These are phyloP conservation scores for Drosophila repletoides DNA, from an alignment of 1,140 invertebrate species.

Conservation along the genomic window DNA sequence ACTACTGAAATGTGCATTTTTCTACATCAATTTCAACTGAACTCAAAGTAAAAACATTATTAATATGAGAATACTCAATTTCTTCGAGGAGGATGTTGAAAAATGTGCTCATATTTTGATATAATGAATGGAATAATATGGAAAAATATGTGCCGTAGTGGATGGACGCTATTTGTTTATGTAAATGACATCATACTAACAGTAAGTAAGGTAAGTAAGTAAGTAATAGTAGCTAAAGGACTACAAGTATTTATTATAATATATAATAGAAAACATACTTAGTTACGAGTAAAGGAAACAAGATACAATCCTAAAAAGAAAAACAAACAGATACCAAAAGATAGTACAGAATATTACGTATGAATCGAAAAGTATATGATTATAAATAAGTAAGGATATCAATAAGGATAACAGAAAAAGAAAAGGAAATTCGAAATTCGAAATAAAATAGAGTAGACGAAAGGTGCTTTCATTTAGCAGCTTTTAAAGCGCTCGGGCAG, in stretches of 20 bases:
- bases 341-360: constrained; percentile 1
- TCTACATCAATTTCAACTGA: too few species aligned
- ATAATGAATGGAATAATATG: too few species aligned
- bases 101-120: too few species aligned
- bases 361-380: constrained; percentile 7
- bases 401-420: constrained; percentile 38
- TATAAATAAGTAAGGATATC: constrained; percentile 17
- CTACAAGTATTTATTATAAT: constrained; percentile 51
- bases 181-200: constrained; percentile 30
- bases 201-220: constrained; percentile 4
- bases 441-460: constrained; percentile 32
- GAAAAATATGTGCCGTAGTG: too few species aligned
- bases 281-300: constrained; percentile 40
- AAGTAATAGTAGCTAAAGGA: constrained; percentile 44
- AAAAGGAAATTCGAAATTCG: too few species aligned
- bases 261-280: constrained; percentile 37
- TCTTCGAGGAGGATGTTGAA: too few species aligned
- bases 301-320: too few species aligned
- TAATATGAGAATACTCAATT: too few species aligned
- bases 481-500: constrained; percentile 44
- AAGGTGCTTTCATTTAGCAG: constrained; percentile 61
- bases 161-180: too few species aligned
- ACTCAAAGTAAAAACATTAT: too few species aligned
- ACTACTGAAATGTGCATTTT: too few species aligned
- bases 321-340: too few species aligned